A percentile compares a stretch with the other conserved stretches of the same genome.
These are phyloP conservation scores for Porites australiensis DNA, from an alignment of 64 coral and sea anemone genomes.

Conservation along the genomic window DNA sequence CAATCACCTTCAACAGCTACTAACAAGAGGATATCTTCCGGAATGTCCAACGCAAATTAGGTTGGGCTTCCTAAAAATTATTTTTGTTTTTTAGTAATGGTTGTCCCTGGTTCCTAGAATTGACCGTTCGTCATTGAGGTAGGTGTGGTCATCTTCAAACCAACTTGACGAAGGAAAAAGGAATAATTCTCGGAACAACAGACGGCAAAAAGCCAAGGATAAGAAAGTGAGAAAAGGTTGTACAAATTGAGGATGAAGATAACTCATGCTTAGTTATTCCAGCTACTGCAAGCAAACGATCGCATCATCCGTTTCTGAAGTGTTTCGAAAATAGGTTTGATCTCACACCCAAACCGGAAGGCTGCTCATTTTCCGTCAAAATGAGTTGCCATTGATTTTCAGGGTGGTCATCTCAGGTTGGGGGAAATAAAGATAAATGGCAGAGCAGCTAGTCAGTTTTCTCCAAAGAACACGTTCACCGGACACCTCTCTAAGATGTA, in stretches of 20 bases:
- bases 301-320: no score
- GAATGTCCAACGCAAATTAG: neutral
- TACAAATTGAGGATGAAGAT: no score
- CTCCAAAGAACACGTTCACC: no score
- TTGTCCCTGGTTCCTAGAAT: neutral
- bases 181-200: no score
- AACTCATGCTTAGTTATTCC: no score
- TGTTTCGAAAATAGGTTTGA: no score
- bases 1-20: neutral
- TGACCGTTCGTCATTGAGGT: no score
- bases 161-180: neutral
- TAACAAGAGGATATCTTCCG: neutral
- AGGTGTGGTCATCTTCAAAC: neutral
- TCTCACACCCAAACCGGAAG: neutral
- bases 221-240: no score
- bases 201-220: no score
- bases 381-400: neutral
- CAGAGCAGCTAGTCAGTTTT: no score
- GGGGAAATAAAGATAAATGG: neutral
- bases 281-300: no score
- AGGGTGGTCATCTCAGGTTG: neutral
- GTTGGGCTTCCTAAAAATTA: neutral
- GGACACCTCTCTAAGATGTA: no score
- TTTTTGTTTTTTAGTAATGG: neutral
- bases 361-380: neutral